Percentiles rank a stretch among this genome's conserved stretches.
phyloP scores from a whole-genome alignment of 2,888 invertebrate species.

The Agriopis marginaria region DNA sequence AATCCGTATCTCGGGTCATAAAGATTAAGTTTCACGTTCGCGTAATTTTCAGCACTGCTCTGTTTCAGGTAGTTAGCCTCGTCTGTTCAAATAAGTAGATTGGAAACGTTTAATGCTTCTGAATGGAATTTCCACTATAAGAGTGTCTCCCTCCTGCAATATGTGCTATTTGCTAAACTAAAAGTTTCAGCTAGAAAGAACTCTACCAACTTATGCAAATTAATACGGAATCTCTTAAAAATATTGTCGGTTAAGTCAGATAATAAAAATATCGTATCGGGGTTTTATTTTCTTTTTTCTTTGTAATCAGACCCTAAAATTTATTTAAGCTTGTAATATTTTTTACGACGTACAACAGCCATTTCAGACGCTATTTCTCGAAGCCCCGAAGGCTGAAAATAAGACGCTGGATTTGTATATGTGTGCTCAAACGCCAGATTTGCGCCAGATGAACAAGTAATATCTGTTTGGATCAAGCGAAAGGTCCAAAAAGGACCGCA shows the following conservation, averaged over 20 bases:
- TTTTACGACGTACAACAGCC: slow-evolving; percentile 37
- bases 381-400: slow-evolving; percentile 24
- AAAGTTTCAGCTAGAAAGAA: too few species aligned
- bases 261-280: slow-evolving; percentile 8
- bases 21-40: too few species aligned
- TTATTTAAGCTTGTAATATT: slow-evolving; percentile 41
- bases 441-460: slow-evolving; percentile 6
- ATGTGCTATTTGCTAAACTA: too few species aligned
- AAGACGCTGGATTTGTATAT: slow-evolving; percentile 15
- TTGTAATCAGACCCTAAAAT: slow-evolving; percentile 39
- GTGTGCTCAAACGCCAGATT: slow-evolving; percentile 6
- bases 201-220: too few species aligned
- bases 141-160: too few species aligned
- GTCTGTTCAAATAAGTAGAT: too few species aligned
- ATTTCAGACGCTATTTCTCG: slow-evolving; percentile 30
- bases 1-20: too few species aligned
- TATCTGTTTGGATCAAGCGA: background rate
- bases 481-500: slow-evolving; percentile 1
- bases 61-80: too few species aligned
- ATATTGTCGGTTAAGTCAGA: background rate
- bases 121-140: too few species aligned
- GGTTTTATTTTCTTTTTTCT: slow-evolving; percentile 22
- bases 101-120: too few species aligned
- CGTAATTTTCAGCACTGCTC: too few species aligned
- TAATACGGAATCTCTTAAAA: background rate